Conservation (phyloP, 1,140 invertebrate genomes). For the Samia ricini region DNA sequence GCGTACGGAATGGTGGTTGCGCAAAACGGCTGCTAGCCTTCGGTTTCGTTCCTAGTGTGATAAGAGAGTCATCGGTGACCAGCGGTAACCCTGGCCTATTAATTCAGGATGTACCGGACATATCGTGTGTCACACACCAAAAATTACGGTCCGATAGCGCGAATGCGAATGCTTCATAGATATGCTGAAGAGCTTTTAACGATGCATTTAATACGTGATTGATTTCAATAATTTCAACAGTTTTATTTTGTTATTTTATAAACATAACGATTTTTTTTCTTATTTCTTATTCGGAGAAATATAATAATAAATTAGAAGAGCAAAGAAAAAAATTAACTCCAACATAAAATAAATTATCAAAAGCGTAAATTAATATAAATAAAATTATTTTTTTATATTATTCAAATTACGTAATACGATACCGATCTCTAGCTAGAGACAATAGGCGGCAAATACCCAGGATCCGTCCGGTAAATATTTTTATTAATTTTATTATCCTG, state of each 20-base stretch:
- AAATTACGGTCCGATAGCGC: neutral
- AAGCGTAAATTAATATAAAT: constrained; percentile 7
- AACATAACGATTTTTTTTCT: too few relatives aligned
- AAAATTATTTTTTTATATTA: constrained; percentile 26
- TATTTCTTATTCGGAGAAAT: too few relatives aligned
- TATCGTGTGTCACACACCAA: neutral
- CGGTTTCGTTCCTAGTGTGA: constrained; percentile 59
- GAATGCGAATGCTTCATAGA: neutral
- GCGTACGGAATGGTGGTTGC: constrained; percentile 40
- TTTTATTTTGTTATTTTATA: too few relatives aligned
- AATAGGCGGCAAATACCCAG: constrained; percentile 51
- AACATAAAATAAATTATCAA: neutral
- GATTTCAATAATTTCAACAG: too few relatives aligned
- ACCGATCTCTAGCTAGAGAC: constrained; percentile 55
- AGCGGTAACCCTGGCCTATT: constrained; percentile 65
- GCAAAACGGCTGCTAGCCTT: constrained; percentile 67
- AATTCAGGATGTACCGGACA: constrained; percentile 53
- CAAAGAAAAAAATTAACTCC: neutral
- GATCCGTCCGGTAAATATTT: constrained; percentile 32
- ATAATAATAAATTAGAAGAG: neutral
- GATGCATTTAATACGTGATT: neutral
- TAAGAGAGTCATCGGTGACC: constrained; percentile 43
- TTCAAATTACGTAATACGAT: constrained; percentile 62
- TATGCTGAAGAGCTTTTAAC: neutral
- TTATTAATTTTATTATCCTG: constrained; percentile 29